Evolutionary conservation across 2,113 vertebrate genomes (phyloP), one percentile per base, ranked within the genome.

Genomic region (Neopipo cinnamomea): DNA sequence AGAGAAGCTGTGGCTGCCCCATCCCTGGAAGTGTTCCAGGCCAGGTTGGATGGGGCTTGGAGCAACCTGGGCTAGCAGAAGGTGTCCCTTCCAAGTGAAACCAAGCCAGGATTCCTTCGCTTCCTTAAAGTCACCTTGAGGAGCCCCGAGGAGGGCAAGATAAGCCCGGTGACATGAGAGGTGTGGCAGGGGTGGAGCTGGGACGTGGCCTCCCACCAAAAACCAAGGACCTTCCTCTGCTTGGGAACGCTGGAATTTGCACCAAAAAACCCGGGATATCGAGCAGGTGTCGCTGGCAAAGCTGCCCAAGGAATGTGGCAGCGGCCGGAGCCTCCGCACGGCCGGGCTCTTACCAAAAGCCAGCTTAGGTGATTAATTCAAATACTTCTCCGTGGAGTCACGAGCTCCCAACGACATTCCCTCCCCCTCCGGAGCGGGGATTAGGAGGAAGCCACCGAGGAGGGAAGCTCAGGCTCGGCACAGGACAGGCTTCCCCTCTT

Each of bases 331-430:
- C 72, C 59, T 70, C 93, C 61, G 37, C 9, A 18, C 41, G 33
- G 87, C 85, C 5, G 0, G 74, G 92, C 83, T 96, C 86, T 93
- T 23, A 95, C 82, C 76, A 77, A 97, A 95, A 97, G 97, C 95
- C 97, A 95, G 97, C 98, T 98, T 97, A 98, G 97, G 97, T 98
- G 97, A 98, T 98, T 98, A 98, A 98, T 97, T 91, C 97, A 93
- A 95, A 98, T 90, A 77, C 97, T 88, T 94, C 95, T 96, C 89
- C 73, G 35, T 4, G 70, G 96, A 97, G 97, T 98, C 98, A 98
- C 97, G 95, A 96, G 98, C 97, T 97, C 94, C 95, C 71, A 21
- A 82, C 0, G 15, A 67, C 7, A 11, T 47, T 76, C 92, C 90
- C 91, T 88, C 89, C 95, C 91, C 95, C 85, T 93, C 75, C 50